phyloP scores from a whole-genome alignment of 2,797 vertebrate genomes.

The Enteromius trimaculatus region DNA sequence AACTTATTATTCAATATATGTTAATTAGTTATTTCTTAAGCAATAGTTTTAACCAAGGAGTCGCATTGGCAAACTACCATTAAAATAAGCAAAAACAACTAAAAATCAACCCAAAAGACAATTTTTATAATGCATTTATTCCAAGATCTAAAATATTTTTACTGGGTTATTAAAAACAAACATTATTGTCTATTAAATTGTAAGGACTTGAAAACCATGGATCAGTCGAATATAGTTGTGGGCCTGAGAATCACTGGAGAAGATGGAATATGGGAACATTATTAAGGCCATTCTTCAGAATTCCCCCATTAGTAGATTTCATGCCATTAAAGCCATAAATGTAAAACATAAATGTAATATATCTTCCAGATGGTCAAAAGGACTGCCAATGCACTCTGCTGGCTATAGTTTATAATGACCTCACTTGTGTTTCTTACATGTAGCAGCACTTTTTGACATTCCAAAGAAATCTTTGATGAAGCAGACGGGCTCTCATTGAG shows the following conservation, averaged over 20 bases:
- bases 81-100: neutral
- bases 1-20: neutral
- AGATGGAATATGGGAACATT: conserved; percentile 17
- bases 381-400: conserved; percentile 30
- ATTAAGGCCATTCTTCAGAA: conserved; percentile 18
- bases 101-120: neutral
- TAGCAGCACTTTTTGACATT: conserved; percentile 43
- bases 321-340: conserved; percentile 1
- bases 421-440: conserved; percentile 45
- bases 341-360: conserved; percentile 34
- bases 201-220: neutral
- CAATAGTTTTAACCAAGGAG: neutral
- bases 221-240: neutral
- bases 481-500: conserved; percentile 45
- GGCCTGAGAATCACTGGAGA: neutral
- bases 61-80: neutral
- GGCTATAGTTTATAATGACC: conserved; percentile 46
- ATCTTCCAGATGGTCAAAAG: conserved; percentile 41
- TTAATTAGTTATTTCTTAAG: neutral
- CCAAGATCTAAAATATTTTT: neutral
- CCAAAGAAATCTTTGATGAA: conserved; percentile 47
- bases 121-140: neutral
- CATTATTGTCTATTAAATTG: neutral
- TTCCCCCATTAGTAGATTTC: conserved; percentile 23
- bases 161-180: neutral